Evolutionary conservation across 2,797 vertebrate genomes (phyloP).

Genomic region (Novumbra hubbsi): DNA sequence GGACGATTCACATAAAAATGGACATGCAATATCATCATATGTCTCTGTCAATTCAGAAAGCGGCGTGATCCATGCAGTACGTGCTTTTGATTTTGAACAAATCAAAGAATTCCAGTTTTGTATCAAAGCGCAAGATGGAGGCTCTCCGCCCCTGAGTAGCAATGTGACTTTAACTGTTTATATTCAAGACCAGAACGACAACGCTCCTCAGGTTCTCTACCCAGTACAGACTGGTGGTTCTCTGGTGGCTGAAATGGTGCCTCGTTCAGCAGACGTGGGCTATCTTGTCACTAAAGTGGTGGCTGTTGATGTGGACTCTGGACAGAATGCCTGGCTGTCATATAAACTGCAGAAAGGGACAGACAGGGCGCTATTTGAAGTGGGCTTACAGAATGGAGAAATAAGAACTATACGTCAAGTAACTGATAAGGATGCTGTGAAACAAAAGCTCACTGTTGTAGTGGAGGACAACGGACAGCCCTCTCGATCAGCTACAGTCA

Average conservation of each 20-base stretch:
- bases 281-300: slow-evolving; percentile 71
- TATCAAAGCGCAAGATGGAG: slow-evolving; percentile 59
- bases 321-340: too few relatives aligned
- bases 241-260: slow-evolving; percentile 46
- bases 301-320: slow-evolving; percentile 68
- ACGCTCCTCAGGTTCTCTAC: slow-evolving; percentile 61
- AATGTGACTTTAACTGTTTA: slow-evolving; percentile 55
- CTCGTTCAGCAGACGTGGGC: slow-evolving; percentile 62
- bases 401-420: slow-evolving; percentile 26
- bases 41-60: slow-evolving; percentile 57
- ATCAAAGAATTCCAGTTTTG: slow-evolving; percentile 42
- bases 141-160: slow-evolving; percentile 47
- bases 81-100: slow-evolving; percentile 69
- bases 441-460: slow-evolving; percentile 50
- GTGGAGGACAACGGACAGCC: slow-evolving; percentile 45
- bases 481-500: slow-evolving; percentile 10
- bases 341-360: too few relatives aligned
- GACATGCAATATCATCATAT: slow-evolving; percentile 41
- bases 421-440: slow-evolving; percentile 46
- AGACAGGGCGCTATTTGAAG: slow-evolving; percentile 60
- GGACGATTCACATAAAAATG: slow-evolving; percentile 31
- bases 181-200: slow-evolving; percentile 51
- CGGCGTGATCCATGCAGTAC: slow-evolving; percentile 53
- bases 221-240: slow-evolving; percentile 33
- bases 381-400: slow-evolving; percentile 52